A percentile compares a stretch with the other conserved stretches of the same genome.
These are phyloP conservation scores for Anhinga anhinga DNA, from an alignment of 2,113 vertebrate genomes.

Conservation along the genomic window DNA sequence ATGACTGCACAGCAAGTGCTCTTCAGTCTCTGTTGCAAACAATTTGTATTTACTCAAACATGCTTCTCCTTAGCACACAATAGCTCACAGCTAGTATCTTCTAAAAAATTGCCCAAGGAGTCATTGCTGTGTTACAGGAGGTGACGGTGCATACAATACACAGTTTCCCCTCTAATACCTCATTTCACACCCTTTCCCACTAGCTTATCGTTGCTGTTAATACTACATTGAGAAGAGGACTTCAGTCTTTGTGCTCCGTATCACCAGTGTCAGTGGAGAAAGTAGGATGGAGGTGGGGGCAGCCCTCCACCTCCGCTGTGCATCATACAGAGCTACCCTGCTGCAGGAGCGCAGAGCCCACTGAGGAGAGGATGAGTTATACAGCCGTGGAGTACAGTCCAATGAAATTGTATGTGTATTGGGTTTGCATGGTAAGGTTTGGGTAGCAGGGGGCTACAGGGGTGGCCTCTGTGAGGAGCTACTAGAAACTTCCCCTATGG, in stretches of 20 bases:
- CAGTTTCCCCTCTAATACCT: not conserved
- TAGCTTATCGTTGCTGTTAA: not conserved
- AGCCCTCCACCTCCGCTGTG: not conserved
- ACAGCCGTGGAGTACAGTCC: not conserved
- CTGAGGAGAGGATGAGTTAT: not conserved
- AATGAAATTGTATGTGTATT: not conserved
- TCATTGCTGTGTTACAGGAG: not conserved
- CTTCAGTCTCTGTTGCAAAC: not conserved
- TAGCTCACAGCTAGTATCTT: not conserved
- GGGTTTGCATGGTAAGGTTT: too few relatives aligned
- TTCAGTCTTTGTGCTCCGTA: not conserved
- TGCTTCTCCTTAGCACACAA: not conserved
- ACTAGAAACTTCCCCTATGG: too few relatives aligned
- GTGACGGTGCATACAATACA: not conserved
- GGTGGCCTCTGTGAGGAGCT: too few relatives aligned
- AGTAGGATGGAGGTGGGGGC: not conserved
- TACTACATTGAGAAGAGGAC: not conserved
- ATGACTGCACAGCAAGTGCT: not conserved
- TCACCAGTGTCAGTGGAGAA: not conserved
- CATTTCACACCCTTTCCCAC: not conserved
- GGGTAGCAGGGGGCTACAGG: too few relatives aligned
- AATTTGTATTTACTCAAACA: not conserved
- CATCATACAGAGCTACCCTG: accelerated
- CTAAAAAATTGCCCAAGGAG: not conserved
- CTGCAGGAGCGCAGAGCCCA: not conserved